Base-by-base conservation (phyloP, 1,140 invertebrate species). In the Leptoteleia sp. region DNA sequence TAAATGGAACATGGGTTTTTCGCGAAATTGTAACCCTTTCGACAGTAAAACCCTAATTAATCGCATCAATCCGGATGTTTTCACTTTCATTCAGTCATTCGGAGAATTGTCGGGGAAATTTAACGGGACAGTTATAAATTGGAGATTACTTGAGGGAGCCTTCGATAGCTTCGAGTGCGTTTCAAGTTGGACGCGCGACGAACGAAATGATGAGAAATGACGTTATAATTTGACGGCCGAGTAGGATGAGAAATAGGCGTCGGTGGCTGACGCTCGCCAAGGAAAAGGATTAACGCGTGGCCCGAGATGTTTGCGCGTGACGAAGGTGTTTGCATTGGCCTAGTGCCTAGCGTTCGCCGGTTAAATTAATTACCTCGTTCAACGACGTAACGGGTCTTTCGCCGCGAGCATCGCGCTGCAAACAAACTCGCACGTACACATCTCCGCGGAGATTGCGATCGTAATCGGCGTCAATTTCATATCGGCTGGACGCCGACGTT, bases 241-340 rank as follows among this genome's bases (percentile, higher is more conserved):
- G 22, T 19, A 40, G 38, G 33, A 62, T 50, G 31, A 29, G 25
- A 55, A 48, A 31, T 33, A 43, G 25, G 16, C 16, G 43, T 45
- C 48, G 70, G 37, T 65, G 68, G 35, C 68, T 42, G 70, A 68
- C 70, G 52, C 25, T 67, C n/a, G 57, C 55, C 25, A 35, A 64
- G 70, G 33, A 65, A 65, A 75, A 75, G 70, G 65, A 79, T 75
- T 73, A 70, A 57, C 54, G n/a, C n/a, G 70, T 68, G 62, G 52
- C 40, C 47, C 61, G 68, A 68, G 76, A 65, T 73, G 70, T 70
- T 70, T 80, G 73, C 71, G 42, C 72, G 42, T 81, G 75, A 80
- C 81, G 78, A 86, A 88, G 87, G 85, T 87, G 87, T 88, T 88
- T 85, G 85, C 87, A 87, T 88, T 88, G 87, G 87, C 86, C 86